Percentiles rank a stretch among this genome's conserved stretches.
These are phyloP conservation scores for Rosalia funebris DNA, from an alignment of 2,888 invertebrate species.

Conservation along the genomic window DNA sequence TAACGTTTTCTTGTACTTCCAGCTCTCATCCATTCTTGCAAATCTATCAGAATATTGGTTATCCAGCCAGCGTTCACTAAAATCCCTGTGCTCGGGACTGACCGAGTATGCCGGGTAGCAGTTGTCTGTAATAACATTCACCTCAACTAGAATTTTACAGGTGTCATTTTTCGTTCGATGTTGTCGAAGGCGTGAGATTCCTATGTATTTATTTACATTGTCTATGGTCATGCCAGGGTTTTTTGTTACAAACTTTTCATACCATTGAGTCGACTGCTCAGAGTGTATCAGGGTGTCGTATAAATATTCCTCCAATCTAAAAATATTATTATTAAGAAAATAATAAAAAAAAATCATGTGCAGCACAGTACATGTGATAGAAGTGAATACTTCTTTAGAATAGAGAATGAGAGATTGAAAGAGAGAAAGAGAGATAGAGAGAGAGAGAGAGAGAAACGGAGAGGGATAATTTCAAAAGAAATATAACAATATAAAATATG, in stretches of 20 bases:
- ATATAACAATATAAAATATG: no score
- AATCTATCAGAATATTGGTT: constrained; percentile 18
- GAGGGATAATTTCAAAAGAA: no score
- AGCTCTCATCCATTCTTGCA: constrained; percentile 40
- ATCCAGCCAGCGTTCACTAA: constrained; percentile 38
- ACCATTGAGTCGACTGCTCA: constrained; percentile 50
- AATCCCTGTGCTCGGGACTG: constrained; percentile 34
- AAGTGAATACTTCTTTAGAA: no score
- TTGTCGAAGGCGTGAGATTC: constrained; percentile 50
- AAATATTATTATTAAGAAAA: no score
- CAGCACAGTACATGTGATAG: no score
- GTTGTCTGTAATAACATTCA: constrained; percentile 2
- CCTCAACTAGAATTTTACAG: constrained; percentile 14
- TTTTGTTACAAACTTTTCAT: constrained; percentile 43
- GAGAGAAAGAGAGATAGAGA: no score
- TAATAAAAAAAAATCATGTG: no score
- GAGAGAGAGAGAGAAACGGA: no score
- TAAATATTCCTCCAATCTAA: constrained; percentile 46
- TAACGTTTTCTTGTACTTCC: constrained; percentile 41
- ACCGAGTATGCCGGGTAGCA: constrained; percentile 7
- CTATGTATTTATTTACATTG: constrained; percentile 51
- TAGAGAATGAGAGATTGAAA: no score
- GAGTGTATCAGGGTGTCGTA: constrained; percentile 42
- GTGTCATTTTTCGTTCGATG: constrained; percentile 35
- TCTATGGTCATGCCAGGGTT: constrained; percentile 51